A percentile compares a stretch with the other conserved stretches of the same genome.
Evolutionary conservation across 2,113 vertebrate species (phyloP).

Genomic region (Solenodon paradoxus): DNA sequence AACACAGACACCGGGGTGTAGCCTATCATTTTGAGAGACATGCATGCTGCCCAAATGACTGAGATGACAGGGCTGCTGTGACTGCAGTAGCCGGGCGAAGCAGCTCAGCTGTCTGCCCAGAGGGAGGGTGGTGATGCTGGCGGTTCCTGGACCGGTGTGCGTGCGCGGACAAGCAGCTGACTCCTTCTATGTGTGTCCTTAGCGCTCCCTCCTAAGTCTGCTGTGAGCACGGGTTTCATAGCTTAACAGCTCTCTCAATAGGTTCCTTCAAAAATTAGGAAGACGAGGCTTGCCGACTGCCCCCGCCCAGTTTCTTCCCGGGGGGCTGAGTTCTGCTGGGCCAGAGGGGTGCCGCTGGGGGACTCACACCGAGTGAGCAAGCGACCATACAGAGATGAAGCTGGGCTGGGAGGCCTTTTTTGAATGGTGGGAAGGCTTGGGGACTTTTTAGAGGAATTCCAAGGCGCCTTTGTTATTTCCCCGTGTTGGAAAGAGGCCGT

Average conservation of each 20-base stretch:
- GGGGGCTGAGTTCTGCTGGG: background rate
- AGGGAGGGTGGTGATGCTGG: no score
- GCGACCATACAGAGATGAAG: no score
- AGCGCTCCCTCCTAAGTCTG: background rate
- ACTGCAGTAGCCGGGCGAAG: no score
- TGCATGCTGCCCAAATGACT: conserved; percentile 26
- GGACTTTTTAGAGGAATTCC: conserved; percentile 20
- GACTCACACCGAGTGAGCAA: conserved; percentile 27
- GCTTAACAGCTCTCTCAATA: conserved; percentile 57
- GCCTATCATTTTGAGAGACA: conserved; percentile 49
- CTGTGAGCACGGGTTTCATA: background rate
- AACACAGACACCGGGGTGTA: background rate
- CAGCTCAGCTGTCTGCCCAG: no score
- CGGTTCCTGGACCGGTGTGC: no score
- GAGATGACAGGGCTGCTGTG: conserved; percentile 23
- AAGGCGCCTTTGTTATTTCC: background rate
- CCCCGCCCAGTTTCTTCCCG: conserved; percentile 21
- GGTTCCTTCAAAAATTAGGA: conserved; percentile 55
- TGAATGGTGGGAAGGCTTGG: no score
- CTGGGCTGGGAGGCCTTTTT: no score
- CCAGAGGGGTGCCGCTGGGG: conserved; percentile 55
- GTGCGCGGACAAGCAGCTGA: no score
- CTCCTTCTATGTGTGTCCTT: conserved; percentile 48
- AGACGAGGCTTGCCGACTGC: background rate
- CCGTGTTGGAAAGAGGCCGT: background rate